phyloP scores from a whole-genome alignment of 2,113 vertebrate genomes.

The Leucoraja erinaceus region DNA sequence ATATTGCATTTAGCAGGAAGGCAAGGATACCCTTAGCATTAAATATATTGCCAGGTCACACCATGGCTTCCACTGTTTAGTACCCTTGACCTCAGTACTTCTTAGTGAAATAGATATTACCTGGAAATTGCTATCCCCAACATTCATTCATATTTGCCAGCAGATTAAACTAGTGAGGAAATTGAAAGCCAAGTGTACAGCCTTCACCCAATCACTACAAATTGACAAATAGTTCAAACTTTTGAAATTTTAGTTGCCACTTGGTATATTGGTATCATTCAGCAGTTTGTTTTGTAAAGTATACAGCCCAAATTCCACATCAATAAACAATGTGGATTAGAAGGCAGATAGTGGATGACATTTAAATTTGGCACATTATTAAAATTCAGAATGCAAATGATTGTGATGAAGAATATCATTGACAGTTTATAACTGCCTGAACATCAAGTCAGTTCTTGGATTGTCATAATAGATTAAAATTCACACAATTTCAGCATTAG shows the following conservation, averaged over 20 bases:
- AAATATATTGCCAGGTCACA: background rate
- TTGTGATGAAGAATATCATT: background rate
- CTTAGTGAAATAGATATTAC: too few relatives aligned
- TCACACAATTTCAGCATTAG: background rate
- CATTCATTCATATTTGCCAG: background rate
- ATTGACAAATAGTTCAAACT: background rate
- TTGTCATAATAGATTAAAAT: background rate
- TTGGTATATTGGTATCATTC: conserved; percentile 1
- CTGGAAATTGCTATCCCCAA: too few relatives aligned
- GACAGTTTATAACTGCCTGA: background rate
- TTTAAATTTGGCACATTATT: background rate
- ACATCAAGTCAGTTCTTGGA: background rate
- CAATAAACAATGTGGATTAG: background rate
- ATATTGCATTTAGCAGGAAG: background rate
- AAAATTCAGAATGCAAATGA: background rate
- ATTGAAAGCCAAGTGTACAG: background rate
- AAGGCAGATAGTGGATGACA: background rate
- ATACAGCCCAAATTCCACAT: background rate
- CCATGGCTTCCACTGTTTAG: background rate
- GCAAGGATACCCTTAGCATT: background rate
- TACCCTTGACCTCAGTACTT: too few relatives aligned
- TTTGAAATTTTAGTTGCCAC: background rate
- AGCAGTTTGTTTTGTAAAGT: background rate
- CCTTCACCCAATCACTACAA: background rate
- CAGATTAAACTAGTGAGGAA: background rate